Conservation (phyloP, 2,113 vertebrate species). For the Capra hircus region DNA sequence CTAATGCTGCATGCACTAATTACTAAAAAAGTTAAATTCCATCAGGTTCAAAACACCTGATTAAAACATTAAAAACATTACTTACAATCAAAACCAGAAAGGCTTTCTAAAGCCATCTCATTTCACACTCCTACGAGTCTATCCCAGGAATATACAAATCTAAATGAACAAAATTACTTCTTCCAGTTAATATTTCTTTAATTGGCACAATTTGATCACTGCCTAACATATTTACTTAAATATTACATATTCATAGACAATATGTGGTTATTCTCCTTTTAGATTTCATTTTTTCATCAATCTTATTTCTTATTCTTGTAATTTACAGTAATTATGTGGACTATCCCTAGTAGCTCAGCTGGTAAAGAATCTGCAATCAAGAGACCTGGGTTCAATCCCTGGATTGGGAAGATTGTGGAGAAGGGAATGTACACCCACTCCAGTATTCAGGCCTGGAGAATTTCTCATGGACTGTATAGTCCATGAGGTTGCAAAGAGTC, state of each 20-base stretch:
- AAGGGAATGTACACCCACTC: not conserved
- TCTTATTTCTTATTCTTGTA: not conserved
- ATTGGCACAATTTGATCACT: conserved; percentile 66
- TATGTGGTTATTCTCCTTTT: not conserved
- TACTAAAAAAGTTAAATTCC: not conserved
- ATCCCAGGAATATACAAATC: conserved; percentile 25
- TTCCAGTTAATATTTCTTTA: conserved; percentile 62
- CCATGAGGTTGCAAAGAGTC: not conserved
- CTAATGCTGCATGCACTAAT: not conserved
- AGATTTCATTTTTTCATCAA: not conserved
- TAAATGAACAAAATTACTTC: conserved; percentile 51
- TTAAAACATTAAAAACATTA: not conserved
- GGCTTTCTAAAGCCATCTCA: not conserved
- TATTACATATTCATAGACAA: not conserved
- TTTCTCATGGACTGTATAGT: not conserved
- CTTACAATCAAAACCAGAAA: not conserved
- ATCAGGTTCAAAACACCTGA: not conserved
- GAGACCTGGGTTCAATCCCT: not conserved
- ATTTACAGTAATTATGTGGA: not conserved
- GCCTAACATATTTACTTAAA: not conserved
- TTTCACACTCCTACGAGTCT: conserved; percentile 10
- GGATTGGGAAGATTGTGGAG: not conserved
- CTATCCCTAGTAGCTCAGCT: not conserved
- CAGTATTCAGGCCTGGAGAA: not conserved
- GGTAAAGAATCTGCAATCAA: not conserved